Evolutionary conservation across 2,888 invertebrate genomes (phyloP), one percentile per base, ranked within the genome.

Genomic region (Perizoma flavofasciatum): DNA sequence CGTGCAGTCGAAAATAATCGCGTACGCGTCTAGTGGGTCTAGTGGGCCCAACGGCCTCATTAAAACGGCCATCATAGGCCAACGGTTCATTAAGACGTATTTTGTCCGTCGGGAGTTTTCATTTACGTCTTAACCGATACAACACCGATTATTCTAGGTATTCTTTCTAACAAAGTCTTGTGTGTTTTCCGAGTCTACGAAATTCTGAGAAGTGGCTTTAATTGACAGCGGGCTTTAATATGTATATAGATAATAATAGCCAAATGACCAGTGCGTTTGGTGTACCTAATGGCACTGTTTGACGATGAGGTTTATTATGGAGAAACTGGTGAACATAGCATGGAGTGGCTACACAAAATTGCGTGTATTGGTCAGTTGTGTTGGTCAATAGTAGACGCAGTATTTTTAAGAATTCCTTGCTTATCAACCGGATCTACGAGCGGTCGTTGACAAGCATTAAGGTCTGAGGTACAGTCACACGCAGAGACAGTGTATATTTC

Each of bases 381-480:
- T 41, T 48, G 41, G 33, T 22, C 46, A 55, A 48, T 35, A 34
- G 34, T 35, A 34, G 49, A 44, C 48, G 61, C 37, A 47, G 53
- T 48, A 44, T 61, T 61, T 72, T 71, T 60, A 52, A 65, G 61
- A 52, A 57, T 48, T 52, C 35, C 48, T 49, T 11, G 10, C 22
- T 58, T 58, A 44, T 52, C 57, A 49, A 57, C 11, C 22, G 41
- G 34, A 40, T 51, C 54, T 35, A 34, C 41, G 22, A 33, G 56
- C 45, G 39, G 45, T 56, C 45, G 56, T 52, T 53, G 59, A 54
- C 49, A 59, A 59, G 45, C 53, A 41, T 32, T 10, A 54, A 43
- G 44, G 44, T 53, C 48, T 11, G 11, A 22, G 22, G 54, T 59
- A 49, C 49, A 59, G 4, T 49, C 59, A 10, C 22, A 5, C 22